Base-by-base conservation (phyloP, 2,888 invertebrate genomes). In the Argyra leucocephala region DNA sequence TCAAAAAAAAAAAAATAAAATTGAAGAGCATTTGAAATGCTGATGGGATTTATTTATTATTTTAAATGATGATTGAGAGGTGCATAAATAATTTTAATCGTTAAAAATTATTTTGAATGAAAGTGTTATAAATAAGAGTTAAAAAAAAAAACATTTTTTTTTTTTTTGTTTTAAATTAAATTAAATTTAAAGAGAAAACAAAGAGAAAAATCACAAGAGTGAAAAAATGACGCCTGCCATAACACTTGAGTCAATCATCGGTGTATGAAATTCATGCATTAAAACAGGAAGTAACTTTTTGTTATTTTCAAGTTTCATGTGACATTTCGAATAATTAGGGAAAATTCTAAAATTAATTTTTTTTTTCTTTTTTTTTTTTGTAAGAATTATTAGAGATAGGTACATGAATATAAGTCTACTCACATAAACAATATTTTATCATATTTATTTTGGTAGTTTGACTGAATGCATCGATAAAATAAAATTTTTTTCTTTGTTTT, bases 11-110 rank as follows among this genome's bases (percentile, higher is more conserved):
- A 48, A 48, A 48, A 48, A 48, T 12, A 48, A 48, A 31, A 6
- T 31, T 3, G 12, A 48, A 18, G 18, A 15, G 2, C 5, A 48
- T 18, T 48, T 48, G 48, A 48, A 48, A 15, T 10, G 12, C 15
- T 48, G 5, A 18, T 48, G 9, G 18, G 9, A 12, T 18, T 48
- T 9, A 48, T 48, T 48, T 48, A n/a, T 48, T 31, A 10, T 31
- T 31, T 31, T 48, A 48, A 48, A 48, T 48, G 48, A 48, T 48
- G 48, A 48, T 48, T 48, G 48, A 48, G 48, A 48, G 48, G 18
- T 48, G 48, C 48, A 48, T 48, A 48, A 48, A 48, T 48, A 18
- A 48, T 31, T 31, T 31, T 31, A 31, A 10, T 31, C 31, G 31
- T 31, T 31, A 31, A 10, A 31, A 31, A 31, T 31, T n/a, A n/a